Evolutionary conservation across 2,113 vertebrate genomes (phyloP).

Genomic region (Corythoichthys intestinalis): DNA sequence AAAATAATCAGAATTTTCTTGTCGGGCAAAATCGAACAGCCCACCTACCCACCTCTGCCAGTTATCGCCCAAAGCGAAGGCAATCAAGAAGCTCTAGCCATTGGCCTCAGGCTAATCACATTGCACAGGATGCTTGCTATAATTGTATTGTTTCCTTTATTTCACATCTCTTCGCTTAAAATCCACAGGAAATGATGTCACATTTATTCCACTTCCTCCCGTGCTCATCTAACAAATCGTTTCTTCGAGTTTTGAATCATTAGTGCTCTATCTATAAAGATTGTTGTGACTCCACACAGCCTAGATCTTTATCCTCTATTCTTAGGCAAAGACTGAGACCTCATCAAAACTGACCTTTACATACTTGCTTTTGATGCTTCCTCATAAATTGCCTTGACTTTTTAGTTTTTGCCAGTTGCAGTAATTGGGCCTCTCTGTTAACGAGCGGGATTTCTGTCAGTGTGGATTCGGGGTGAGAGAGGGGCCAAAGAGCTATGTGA

Average conservation of each 20-base stretch:
- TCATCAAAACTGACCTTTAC: constrained; percentile 69
- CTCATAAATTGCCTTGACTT: constrained; percentile 61
- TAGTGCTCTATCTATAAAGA: constrained; percentile 54
- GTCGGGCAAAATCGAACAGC: no score
- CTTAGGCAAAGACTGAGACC: constrained; percentile 37
- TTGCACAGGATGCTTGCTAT: constrained; percentile 33
- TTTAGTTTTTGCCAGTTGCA: constrained; percentile 51
- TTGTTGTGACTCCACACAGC: constrained; percentile 35
- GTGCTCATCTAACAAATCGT: constrained; percentile 16
- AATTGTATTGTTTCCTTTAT: constrained; percentile 42
- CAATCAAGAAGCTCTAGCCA: constrained; percentile 38
- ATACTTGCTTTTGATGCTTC: constrained; percentile 58
- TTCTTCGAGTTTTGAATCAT: constrained; percentile 28
- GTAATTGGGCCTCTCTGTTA: constrained; percentile 59
- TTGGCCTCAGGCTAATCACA: constrained; percentile 21
- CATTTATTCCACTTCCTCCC: constrained; percentile 10
- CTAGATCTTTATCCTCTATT: constrained; percentile 31
- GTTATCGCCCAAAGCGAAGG: constrained; percentile 10
- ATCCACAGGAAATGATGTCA: background rate
- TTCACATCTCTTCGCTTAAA: constrained; percentile 15
- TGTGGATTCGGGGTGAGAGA: background rate
- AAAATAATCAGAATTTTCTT: no score
- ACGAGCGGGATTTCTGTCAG: constrained; percentile 28
- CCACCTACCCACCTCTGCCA: background rate
- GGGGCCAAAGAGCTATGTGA: background rate